phyloP scores from a whole-genome alignment of 2,113 vertebrate species.

The Chaetura pelagica region DNA sequence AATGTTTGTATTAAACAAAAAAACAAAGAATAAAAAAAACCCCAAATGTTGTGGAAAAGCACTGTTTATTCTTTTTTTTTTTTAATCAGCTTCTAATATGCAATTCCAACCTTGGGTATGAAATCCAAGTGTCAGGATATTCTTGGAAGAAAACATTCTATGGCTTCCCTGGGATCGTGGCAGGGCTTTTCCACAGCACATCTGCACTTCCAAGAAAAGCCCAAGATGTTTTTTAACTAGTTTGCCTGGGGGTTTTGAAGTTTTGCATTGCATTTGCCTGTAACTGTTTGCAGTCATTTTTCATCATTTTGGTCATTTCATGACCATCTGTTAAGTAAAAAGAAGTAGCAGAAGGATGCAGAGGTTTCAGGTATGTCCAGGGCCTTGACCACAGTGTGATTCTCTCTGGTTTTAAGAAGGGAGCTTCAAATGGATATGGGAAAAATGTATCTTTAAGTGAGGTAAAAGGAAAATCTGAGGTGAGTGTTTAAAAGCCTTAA shows the following conservation, averaged over 20 bases:
- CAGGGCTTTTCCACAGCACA: not conserved
- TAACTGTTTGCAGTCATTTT: not conserved
- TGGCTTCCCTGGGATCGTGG: not conserved
- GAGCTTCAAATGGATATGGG: not conserved
- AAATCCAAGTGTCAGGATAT: not conserved
- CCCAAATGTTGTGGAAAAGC: not conserved
- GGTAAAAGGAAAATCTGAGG: not conserved
- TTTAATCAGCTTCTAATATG: not conserved
- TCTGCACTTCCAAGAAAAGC: not conserved
- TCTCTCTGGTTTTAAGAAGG: not conserved
- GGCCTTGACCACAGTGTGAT: not conserved
- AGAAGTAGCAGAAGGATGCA: not conserved
- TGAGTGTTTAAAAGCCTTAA: not conserved
- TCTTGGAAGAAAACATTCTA: accelerated
- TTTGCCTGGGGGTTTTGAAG: not conserved
- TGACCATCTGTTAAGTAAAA: not conserved
- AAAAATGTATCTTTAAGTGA: not conserved
- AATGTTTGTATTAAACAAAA: not conserved
- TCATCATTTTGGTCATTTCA: not conserved
- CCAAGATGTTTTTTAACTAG: not conserved
- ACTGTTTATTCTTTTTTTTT: not conserved
- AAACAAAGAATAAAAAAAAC: not conserved
- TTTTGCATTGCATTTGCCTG: not conserved
- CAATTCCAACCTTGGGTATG: not conserved
- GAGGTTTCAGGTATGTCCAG: not conserved